Evolutionary conservation across 1,140 invertebrate species (phyloP).

Genomic region (Drepana arcuata): DNA sequence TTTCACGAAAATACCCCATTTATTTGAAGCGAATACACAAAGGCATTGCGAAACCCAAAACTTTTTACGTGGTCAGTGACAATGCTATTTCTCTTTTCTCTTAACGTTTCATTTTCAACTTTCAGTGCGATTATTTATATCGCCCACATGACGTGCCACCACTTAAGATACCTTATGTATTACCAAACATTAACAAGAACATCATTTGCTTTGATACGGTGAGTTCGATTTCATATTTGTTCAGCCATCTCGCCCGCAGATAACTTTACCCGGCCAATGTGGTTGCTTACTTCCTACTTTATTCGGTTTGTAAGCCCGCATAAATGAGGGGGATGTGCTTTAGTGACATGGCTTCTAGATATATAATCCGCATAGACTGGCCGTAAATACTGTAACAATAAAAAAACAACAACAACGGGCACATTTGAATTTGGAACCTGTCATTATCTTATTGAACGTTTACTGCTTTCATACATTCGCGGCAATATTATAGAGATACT

Average conservation of each 20-base stretch:
- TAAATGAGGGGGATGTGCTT: constrained; percentile 47
- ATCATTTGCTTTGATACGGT: constrained; percentile 24
- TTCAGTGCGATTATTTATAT: constrained; percentile 35
- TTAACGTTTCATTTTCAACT: constrained; percentile 57
- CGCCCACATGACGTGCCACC: constrained; percentile 26
- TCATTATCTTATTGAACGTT: no score
- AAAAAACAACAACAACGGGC: no score
- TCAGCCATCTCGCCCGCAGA: constrained; percentile 45
- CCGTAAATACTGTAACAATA: no score
- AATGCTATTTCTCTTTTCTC: constrained; percentile 61
- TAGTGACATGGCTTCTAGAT: no score
- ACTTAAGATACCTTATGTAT: no score
- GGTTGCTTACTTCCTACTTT: constrained; percentile 41
- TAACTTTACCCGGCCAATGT: constrained; percentile 34
- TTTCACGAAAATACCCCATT: constrained; percentile 68
- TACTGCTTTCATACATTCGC: no score
- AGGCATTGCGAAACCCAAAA: constrained; percentile 65
- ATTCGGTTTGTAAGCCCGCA: constrained; percentile 54
- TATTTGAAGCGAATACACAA: constrained; percentile 61
- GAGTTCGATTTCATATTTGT: constrained; percentile 48
- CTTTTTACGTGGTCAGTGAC: constrained; percentile 69
- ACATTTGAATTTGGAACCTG: no score
- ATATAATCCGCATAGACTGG: no score
- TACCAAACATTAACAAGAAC: constrained; percentile 17
- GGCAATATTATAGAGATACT: no score